Evolutionary conservation across 2,888 invertebrate genomes (phyloP).

Genomic region (Opisthograptis luteolata): DNA sequence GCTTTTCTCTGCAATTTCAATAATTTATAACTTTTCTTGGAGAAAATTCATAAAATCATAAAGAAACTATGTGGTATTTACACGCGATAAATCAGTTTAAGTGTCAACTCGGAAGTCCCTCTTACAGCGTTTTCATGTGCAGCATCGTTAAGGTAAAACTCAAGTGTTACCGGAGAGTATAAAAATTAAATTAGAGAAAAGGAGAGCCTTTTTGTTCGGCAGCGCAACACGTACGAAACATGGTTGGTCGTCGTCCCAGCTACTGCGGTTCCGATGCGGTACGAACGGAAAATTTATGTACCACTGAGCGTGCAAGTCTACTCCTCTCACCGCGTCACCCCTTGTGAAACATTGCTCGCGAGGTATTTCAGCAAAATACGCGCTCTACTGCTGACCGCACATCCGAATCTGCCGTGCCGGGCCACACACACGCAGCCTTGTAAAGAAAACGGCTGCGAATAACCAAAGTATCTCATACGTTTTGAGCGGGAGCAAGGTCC

Average conservation of each 20-base stretch:
- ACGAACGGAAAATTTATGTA: slow-evolving; percentile 77
- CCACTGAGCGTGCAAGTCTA: slow-evolving; percentile 74
- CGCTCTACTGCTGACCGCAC: slow-evolving; percentile 60
- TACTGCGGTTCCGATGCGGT: slow-evolving; percentile 81
- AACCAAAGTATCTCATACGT: slow-evolving; percentile 51
- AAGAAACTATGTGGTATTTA: too few relatives aligned
- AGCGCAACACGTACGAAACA: slow-evolving; percentile 69
- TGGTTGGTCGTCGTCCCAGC: slow-evolving; percentile 63
- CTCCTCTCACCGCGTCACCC: slow-evolving; percentile 58
- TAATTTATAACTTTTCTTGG: slow-evolving; percentile 17
- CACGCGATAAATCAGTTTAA: too few relatives aligned
- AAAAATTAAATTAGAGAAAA: too few relatives aligned
- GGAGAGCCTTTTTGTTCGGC: slow-evolving; percentile 61
- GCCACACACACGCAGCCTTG: slow-evolving; percentile 52
- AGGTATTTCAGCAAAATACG: slow-evolving; percentile 53
- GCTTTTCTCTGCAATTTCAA: slow-evolving; percentile 38
- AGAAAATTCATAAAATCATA: too few relatives aligned
- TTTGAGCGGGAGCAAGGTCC: slow-evolving; percentile 58
- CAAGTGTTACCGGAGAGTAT: too few relatives aligned
- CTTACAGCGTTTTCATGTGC: too few relatives aligned
- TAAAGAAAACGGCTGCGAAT: slow-evolving; percentile 66
- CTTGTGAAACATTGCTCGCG: slow-evolving; percentile 54
- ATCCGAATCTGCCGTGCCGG: slow-evolving; percentile 29
- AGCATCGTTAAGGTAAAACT: too few relatives aligned
- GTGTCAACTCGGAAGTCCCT: too few relatives aligned